A percentile compares a stretch with the other conserved stretches of the same genome.
Evolutionary conservation across 1,140 invertebrate species (phyloP).

Genomic region (Cardiocondyla obscurior): DNA sequence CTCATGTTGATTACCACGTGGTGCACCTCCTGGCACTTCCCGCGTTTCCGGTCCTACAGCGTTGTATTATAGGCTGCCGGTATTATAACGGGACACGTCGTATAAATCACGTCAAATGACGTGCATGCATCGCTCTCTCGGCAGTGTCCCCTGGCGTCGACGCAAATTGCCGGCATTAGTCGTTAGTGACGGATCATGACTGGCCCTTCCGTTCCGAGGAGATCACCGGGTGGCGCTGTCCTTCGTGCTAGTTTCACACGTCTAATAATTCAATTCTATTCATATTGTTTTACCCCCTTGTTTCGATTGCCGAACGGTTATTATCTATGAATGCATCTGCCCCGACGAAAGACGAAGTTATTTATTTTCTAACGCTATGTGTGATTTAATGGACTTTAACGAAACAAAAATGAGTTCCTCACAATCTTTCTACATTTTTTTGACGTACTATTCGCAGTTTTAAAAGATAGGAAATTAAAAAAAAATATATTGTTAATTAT

Average conservation of each 20-base stretch:
- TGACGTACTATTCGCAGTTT: background rate
- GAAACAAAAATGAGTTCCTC: background rate
- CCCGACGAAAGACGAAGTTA: background rate
- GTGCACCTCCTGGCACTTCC: slow-evolving; percentile 67
- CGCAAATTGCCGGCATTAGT: slow-evolving; percentile 75
- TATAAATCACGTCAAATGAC: slow-evolving; percentile 69
- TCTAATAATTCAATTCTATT: slow-evolving; percentile 32
- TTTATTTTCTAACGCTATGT: too few species aligned
- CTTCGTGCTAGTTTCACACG: slow-evolving; percentile 18
- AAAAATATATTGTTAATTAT: too few species aligned
- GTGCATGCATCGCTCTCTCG: slow-evolving; percentile 52
- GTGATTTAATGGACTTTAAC: too few species aligned
- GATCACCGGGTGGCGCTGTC: background rate
- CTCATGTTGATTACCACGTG: slow-evolving; percentile 60
- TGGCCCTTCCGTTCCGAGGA: slow-evolving; percentile 45
- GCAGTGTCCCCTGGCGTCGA: slow-evolving; percentile 50
- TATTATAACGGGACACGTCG: slow-evolving; percentile 69
- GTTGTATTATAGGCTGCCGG: slow-evolving; percentile 64
- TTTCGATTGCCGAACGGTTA: background rate
- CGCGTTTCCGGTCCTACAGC: slow-evolving; percentile 52
- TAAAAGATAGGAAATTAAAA: background rate
- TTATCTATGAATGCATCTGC: background rate
- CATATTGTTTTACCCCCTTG: background rate
- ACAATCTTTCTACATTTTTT: background rate
- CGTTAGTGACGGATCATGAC: slow-evolving; percentile 66